A percentile compares a stretch with the other conserved stretches of the same genome.
phyloP scores from a whole-genome alignment of 2,113 vertebrate species.

The Oreochromis tanganicae region DNA sequence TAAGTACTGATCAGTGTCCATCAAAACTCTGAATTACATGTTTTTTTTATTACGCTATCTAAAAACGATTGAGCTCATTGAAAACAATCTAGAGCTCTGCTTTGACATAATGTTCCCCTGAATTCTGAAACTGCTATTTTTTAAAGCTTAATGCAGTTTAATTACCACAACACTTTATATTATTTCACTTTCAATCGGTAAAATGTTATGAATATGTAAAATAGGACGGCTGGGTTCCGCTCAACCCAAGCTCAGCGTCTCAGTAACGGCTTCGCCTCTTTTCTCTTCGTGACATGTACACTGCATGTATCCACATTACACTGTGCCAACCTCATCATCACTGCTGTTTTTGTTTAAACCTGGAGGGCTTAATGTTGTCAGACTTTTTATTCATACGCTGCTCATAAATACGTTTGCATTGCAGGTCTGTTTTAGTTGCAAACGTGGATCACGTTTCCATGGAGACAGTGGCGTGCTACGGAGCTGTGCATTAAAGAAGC shows the following conservation, averaged over 20 bases:
- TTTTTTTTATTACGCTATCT: background rate
- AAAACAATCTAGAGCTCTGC: background rate
- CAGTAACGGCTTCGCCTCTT: background rate
- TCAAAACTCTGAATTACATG: background rate
- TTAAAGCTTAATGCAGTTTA: too few species aligned
- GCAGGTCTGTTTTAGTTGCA: background rate
- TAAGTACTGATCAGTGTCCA: background rate
- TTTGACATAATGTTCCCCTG: too few species aligned
- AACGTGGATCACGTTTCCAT: background rate
- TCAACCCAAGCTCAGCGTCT: background rate
- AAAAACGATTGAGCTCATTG: background rate
- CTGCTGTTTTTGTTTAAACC: background rate
- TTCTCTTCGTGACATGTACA: rapidly evolving
- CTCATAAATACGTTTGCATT: background rate
- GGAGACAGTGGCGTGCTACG: background rate
- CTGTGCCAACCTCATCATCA: background rate
- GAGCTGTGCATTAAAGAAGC: background rate
- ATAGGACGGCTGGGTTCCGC: background rate
- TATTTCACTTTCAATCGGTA: background rate
- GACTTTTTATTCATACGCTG: background rate
- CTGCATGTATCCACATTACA: background rate
- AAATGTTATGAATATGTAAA: background rate
- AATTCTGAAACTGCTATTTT: too few species aligned
- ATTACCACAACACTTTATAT: too few species aligned
- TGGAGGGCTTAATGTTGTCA: background rate